phyloP scores from a whole-genome alignment of 2,888 invertebrate species.

The Stenotaenia linearis region DNA sequence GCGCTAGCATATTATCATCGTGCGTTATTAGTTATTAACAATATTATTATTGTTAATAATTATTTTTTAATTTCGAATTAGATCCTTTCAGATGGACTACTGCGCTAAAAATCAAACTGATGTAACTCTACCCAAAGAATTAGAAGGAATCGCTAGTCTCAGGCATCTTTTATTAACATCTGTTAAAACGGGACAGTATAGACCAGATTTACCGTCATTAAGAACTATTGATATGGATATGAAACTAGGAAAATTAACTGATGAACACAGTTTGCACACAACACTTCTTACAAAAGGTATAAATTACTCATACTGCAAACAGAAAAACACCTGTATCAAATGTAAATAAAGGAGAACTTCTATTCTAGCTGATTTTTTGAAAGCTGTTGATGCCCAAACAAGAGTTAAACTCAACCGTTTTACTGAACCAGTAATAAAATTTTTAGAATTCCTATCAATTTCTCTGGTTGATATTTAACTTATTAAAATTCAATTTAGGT shows the following conservation, averaged over 20 bases:
- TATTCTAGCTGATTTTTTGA: neutral
- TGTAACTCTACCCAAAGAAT: neutral
- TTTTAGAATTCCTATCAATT: no score
- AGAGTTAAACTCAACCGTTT: neutral
- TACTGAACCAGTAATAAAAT: neutral
- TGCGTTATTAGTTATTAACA: no score
- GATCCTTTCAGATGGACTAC: no score
- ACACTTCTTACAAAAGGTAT: neutral
- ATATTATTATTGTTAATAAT: no score
- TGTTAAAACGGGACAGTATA: neutral
- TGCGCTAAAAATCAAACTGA: neutral
- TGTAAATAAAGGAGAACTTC: no score
- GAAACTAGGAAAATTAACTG: neutral
- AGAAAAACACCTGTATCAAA: no score
- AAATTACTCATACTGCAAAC: no score
- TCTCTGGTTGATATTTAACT: no score
- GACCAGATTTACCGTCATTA: constrained; percentile 3
- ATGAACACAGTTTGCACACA: neutral
- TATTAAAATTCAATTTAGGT: no score
- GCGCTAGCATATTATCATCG: no score
- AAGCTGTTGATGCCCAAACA: neutral
- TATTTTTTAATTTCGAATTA: no score
- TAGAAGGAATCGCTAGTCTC: neutral
- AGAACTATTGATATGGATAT: neutral
- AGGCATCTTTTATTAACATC: neutral